phyloP scores from a whole-genome alignment of 2,113 vertebrate species.

The Ammodytes dubius region DNA sequence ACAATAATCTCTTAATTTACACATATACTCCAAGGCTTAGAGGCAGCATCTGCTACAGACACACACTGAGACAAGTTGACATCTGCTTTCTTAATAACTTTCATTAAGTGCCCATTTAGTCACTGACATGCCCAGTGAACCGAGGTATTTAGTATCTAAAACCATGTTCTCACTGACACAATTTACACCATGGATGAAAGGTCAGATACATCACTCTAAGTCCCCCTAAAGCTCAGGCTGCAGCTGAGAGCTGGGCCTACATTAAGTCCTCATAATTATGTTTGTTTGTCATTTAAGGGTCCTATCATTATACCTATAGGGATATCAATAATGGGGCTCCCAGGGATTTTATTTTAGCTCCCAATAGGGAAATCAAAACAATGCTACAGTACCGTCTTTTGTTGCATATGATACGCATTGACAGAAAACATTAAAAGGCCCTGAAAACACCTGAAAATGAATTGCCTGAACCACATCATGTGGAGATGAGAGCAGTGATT shows the following conservation, averaged over 20 bases:
- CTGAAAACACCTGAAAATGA: slow-evolving; percentile 6
- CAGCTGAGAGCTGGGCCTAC: slow-evolving; percentile 30
- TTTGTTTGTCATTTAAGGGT: slow-evolving; percentile 40
- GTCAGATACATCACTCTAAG: background rate
- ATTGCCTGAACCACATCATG: slow-evolving; percentile 13
- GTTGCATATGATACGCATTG: slow-evolving; percentile 11
- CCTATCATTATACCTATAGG: slow-evolving; percentile 3
- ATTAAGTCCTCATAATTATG: slow-evolving; percentile 35
- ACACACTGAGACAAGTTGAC: slow-evolving; percentile 71
- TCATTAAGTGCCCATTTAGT: slow-evolving; percentile 56
- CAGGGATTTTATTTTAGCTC: slow-evolving; percentile 29
- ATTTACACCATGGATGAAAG: slow-evolving; percentile 14
- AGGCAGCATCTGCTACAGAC: slow-evolving; percentile 68
- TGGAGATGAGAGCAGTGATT: slow-evolving; percentile 43
- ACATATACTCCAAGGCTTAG: slow-evolving; percentile 58
- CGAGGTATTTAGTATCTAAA: slow-evolving; percentile 27
- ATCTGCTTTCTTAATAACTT: slow-evolving; percentile 74
- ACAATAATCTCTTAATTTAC: slow-evolving; percentile 79
- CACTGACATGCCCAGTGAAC: slow-evolving; percentile 22
- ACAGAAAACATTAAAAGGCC: slow-evolving; percentile 38
- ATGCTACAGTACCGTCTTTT: slow-evolving; percentile 2
- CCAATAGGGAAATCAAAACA: slow-evolving; percentile 34
- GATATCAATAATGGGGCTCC: slow-evolving; percentile 32
- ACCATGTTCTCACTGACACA: slow-evolving; percentile 11
- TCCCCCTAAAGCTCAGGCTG: slow-evolving; percentile 5